A percentile compares a stretch with the other conserved stretches of the same genome.
Evolutionary conservation across 2,797 vertebrate species (phyloP).

Genomic region (Amniataba percoides): DNA sequence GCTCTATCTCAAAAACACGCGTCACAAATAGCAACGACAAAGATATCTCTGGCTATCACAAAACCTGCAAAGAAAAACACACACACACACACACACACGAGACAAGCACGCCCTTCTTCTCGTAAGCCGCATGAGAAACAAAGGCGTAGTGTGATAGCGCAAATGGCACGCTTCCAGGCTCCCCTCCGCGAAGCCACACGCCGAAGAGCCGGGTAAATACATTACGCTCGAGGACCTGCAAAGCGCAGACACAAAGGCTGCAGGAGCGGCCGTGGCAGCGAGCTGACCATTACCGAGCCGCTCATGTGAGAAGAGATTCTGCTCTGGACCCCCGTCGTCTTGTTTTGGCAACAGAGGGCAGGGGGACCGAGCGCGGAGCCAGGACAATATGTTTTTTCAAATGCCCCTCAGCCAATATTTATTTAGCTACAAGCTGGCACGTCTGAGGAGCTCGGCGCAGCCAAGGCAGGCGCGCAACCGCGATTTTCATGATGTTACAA

Average conservation of each 20-base stretch:
- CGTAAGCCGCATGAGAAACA: constrained; percentile 64
- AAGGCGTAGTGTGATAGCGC: constrained; percentile 69
- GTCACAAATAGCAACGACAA: constrained; percentile 74
- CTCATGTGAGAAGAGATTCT: constrained; percentile 73
- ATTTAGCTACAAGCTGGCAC: constrained; percentile 82
- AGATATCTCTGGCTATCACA: constrained; percentile 76
- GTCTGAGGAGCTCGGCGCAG: constrained; percentile 64
- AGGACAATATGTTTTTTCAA: constrained; percentile 86
- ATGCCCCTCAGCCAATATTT: constrained; percentile 82
- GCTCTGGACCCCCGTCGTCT: constrained; percentile 68
- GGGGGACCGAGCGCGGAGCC: constrained; percentile 70
- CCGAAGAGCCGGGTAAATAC: constrained; percentile 62
- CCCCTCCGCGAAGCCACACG: constrained; percentile 45
- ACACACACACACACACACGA: constrained; percentile 30
- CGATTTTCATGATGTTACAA: constrained; percentile 66
- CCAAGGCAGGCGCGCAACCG: constrained; percentile 60
- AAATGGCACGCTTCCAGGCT: constrained; percentile 65
- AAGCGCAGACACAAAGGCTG: constrained; percentile 67
- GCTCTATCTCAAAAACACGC: constrained; percentile 54
- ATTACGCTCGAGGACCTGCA: constrained; percentile 22
- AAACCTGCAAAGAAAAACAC: constrained; percentile 53
- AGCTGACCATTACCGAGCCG: constrained; percentile 68
- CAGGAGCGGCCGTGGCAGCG: constrained; percentile 34
- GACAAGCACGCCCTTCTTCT: constrained; percentile 72
- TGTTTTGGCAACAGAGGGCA: constrained; percentile 79